Evolutionary conservation across 2,888 invertebrate genomes (phyloP).

Genomic region (Folsomia candida): DNA sequence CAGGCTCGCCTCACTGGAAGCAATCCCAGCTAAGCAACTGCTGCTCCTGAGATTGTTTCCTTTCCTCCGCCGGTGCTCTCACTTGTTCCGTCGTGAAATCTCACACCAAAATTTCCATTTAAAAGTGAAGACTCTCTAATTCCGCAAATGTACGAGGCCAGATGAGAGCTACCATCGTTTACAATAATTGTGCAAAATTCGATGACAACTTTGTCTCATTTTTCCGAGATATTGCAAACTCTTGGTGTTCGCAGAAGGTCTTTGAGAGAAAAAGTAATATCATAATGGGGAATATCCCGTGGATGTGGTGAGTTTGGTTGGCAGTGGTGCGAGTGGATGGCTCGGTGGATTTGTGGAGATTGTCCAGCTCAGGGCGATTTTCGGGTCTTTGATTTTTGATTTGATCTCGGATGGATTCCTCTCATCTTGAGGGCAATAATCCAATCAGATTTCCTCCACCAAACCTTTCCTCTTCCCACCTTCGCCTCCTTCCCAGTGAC

Average conservation of each 20-base stretch:
- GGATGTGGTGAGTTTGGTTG: too few species aligned
- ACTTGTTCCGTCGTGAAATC: neutral
- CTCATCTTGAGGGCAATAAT: neutral
- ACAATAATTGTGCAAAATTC: neutral
- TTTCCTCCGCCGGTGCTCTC: neutral
- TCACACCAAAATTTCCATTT: too few species aligned
- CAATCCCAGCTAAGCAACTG: too few species aligned
- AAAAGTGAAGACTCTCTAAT: too few species aligned
- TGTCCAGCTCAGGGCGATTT: neutral
- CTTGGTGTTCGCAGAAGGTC: too few species aligned
- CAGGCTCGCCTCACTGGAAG: neutral
- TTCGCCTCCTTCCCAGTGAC: neutral
- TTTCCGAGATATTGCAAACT: neutral
- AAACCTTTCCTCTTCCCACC: neutral
- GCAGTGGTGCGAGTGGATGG: neutral
- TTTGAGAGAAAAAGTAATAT: too few species aligned
- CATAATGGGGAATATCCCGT: too few species aligned
- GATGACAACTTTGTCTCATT: neutral
- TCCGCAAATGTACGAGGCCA: too few species aligned
- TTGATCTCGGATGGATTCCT: constrained; percentile 1
- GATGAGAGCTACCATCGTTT: neutral
- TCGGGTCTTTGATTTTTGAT: neutral
- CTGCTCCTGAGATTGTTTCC: neutral
- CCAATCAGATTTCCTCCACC: neutral
- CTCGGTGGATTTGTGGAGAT: neutral